A percentile compares a stretch with the other conserved stretches of the same genome.
These are phyloP conservation scores for Diorhabda sublineata DNA, from an alignment of 1,140 invertebrate species.

Conservation along the genomic window DNA sequence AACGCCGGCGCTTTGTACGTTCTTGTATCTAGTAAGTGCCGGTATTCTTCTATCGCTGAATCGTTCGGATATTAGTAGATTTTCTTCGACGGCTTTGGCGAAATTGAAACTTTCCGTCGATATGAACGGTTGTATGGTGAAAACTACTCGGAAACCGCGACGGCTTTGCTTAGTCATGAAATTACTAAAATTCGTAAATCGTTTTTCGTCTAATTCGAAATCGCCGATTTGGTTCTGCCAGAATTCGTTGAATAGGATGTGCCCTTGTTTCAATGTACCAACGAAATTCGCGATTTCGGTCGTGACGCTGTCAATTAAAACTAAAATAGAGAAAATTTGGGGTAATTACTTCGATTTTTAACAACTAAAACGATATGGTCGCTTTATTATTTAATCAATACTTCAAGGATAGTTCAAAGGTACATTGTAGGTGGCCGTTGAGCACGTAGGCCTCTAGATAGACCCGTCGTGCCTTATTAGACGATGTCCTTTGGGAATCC, in stretches of 20 bases:
- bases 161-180: conserved; percentile 77
- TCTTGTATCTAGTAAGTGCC: conserved; percentile 71
- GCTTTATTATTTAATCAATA: no score
- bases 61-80: conserved; percentile 67
- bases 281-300: conserved; percentile 73
- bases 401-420: no score
- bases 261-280: conserved; percentile 62
- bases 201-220: conserved; percentile 63
- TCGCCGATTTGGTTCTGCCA: conserved; percentile 82
- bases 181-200: conserved; percentile 71
- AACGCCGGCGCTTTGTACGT: conserved; percentile 70
- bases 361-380: no score
- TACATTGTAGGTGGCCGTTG: no score
- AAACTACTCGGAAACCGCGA: conserved; percentile 78
- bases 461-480: no score
- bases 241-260: conserved; percentile 77
- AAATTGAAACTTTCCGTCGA: conserved; percentile 80
- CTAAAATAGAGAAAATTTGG: not conserved
- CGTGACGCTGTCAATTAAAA: conserved; percentile 57
- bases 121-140: conserved; percentile 82
- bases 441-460: no score
- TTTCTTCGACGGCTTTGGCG: conserved; percentile 66
- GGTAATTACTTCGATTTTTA: no score
- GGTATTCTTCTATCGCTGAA: conserved; percentile 69
- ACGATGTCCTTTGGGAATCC: no score